Evolutionary conservation across 2,797 vertebrate species (phyloP), one percentile per base, ranked within the genome.

Genomic region (Tangara arthus): DNA sequence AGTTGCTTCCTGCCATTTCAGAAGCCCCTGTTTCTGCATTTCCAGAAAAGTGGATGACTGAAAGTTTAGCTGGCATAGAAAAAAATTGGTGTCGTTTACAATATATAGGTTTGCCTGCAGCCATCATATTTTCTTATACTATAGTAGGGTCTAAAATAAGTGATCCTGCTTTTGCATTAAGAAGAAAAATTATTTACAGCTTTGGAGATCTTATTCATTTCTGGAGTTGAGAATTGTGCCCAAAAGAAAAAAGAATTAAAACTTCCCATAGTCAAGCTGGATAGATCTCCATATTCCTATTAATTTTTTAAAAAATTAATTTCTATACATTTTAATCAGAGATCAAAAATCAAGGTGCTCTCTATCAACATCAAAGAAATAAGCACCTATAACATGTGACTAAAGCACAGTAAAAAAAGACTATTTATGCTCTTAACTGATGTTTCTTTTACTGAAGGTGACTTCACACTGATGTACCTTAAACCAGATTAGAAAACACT

Each of bases 401-500:
- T 7, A 73, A 37, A 68, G 47, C 1, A 4, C 28, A 84, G 16
- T 46, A 59, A n/a, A 35, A 77, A 91, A 84, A 42, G 21, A 28
- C 1, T 72, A 10, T 50, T 91, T 65, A 80, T 71, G 41, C 3
- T 23, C 66, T 79, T 85, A 63, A n/a, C 22, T 77, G 18, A 41
- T 22, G 3, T 57, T 93, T 84, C 53, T 68, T 60, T 65, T 82
- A 70, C 41, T 87, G 64, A 95, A 95, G 73, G 80, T 95, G 64
- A 93, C 42, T 87, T 19, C 76, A 76, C 53, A 65, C 68, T 34
- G 14, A n/a, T 68, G 49, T 81, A 72, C 15, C 32, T 87, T 59
- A 89, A 95, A 96, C 6, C 13, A 93, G 37, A 77, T 88, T 96
- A 90, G 63, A 78, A 49, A 90, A 89, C 4, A 3, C 15, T 75